Evolutionary conservation across 2,113 vertebrate species (phyloP), one percentile per base, ranked within the genome.

Genomic region (Cinclus cinclus): DNA sequence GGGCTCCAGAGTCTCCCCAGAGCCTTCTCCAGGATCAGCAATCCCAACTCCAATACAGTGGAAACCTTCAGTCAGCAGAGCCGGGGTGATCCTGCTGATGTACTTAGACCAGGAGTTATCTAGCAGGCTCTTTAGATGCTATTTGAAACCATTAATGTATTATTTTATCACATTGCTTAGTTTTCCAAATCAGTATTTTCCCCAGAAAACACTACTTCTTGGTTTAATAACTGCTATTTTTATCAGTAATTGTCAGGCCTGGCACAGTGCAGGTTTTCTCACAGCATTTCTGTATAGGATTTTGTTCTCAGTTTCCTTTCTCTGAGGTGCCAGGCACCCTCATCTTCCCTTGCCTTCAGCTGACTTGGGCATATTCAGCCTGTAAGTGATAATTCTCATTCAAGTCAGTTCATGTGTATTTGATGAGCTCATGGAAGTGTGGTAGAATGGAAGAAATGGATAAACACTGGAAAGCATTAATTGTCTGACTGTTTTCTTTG

Each of bases 401-500:
- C 90, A 30, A 88, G 91, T 95, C 93, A 74, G 55, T 50, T 95
- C 91, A 50, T 89, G 93, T 96, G 94, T 95, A 31, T 87, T 87
- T 85, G 91, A 91, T 97, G 93, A 95, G 82, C 84, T 97, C 87
- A 94, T 91, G 68, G 87, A 88, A 86, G 63, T 56, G 60, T 85
- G 47, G 39, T 83, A 86, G 82, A 50, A 64, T 90, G 60, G 84
- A 74, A 67, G 68, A 80, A 74, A 42, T 47, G 93, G 79, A 67
- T 86, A 83, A 96, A 68, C 75, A 70, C 55, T 94, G 78, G 83
- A 93, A 95, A 96, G 63, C 68, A 21, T 80, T 90, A 78, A 67
- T 96, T 94, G 82, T 94, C 90, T 31, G 23, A 76, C 62, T 95
- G 87, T 95, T 96, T 93, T 95, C 85, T 93, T 96, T 95, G 94